These are phyloP conservation scores for Champsocephalus esox DNA, from an alignment of 2,797 vertebrate genomes.

Conservation along the genomic window DNA sequence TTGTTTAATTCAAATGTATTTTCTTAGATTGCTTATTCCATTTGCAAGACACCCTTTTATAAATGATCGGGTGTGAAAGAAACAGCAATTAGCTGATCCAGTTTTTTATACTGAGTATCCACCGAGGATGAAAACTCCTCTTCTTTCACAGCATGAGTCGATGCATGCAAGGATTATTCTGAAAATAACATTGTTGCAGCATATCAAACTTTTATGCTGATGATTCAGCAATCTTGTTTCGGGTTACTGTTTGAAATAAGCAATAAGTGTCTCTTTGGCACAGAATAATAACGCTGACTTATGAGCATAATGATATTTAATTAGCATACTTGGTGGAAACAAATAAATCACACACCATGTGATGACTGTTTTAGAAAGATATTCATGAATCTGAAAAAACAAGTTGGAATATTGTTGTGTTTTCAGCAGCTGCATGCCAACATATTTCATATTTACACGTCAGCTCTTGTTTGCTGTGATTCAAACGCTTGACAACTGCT, in stretches of 20 bases:
- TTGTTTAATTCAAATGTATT: conserved; percentile 12
- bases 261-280: neutral
- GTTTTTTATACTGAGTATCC: conserved; percentile 11
- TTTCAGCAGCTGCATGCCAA: conserved; percentile 18
- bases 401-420: neutral
- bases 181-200: conserved; percentile 14
- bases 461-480: conserved; percentile 39
- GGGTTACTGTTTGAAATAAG: conserved; percentile 4
- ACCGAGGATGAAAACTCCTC: neutral
- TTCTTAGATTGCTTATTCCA: conserved; percentile 5
- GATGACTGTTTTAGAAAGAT: conserved; percentile 7
- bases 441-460: conserved; percentile 46
- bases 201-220: conserved; percentile 15
- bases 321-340: conserved; percentile 9
- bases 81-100: conserved; percentile 28
- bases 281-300: conserved; percentile 14
- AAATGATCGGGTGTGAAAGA: conserved; percentile 22
- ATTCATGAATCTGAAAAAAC: conserved; percentile 21
- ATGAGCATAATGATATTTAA: conserved; percentile 5
- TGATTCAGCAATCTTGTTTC: conserved; percentile 30
- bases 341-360: conserved; percentile 2
- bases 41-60: conserved; percentile 22
- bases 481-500: conserved; percentile 41
- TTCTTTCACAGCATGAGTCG: conserved; percentile 17
- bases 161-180: conserved; percentile 4